Evolutionary conservation across 2,113 vertebrate species (phyloP).

Genomic region (Eurystomus gularis): DNA sequence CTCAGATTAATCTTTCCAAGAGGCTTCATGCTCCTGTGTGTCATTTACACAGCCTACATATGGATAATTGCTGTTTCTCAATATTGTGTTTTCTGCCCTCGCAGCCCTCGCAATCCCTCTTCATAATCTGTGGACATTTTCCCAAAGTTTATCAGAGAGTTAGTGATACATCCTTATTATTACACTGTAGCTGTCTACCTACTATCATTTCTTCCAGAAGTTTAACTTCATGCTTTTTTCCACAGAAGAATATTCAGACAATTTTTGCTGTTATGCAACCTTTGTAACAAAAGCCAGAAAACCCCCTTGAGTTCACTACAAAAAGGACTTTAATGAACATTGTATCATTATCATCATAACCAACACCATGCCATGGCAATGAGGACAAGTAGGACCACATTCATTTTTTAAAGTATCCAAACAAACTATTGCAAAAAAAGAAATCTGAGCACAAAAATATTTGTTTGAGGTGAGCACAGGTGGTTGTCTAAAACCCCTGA

Average conservation of each 20-base stretch:
- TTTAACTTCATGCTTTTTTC: background rate
- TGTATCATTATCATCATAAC: background rate
- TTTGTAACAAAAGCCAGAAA: background rate
- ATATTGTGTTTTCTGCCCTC: background rate
- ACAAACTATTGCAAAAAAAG: background rate
- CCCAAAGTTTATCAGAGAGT: background rate
- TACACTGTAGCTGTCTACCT: background rate
- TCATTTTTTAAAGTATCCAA: background rate
- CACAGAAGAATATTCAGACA: background rate
- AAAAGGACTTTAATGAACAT: background rate
- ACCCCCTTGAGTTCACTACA: background rate
- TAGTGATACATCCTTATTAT: background rate
- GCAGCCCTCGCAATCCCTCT: background rate
- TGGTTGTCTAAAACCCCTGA: background rate
- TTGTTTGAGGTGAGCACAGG: background rate
- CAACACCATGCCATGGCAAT: background rate
- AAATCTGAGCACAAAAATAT: background rate
- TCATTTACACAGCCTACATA: slow-evolving; percentile 17
- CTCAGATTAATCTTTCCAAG: slow-evolving; percentile 18
- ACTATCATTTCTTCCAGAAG: background rate
- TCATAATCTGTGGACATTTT: slow-evolving; percentile 7
- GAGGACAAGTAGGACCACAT: background rate
- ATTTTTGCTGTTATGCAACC: background rate
- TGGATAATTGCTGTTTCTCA: background rate
- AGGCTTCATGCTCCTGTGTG: background rate